Conservation (phyloP, 2,888 invertebrate genomes). For the Phaedon cochleariae region DNA sequence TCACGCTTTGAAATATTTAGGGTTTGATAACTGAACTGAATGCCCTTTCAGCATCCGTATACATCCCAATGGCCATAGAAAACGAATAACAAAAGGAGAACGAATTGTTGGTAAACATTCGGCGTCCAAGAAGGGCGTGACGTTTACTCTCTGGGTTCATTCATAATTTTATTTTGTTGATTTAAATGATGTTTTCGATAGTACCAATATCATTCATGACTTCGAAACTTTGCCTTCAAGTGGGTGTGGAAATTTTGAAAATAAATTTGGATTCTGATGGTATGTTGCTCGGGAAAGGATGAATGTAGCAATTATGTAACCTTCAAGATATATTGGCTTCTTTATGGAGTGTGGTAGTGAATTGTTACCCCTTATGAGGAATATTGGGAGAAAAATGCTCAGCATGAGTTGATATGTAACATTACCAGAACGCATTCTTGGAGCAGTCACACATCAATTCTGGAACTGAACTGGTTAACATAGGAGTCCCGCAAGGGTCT, state of each 20-base stretch:
- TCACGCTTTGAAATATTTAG: conserved; percentile 15
- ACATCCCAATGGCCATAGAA: conserved; percentile 26
- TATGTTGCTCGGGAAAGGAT: too few relatives aligned
- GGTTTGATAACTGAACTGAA: conserved; percentile 20
- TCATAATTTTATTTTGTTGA: conserved; percentile 17
- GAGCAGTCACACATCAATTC: too few relatives aligned
- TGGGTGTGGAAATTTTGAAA: background rate
- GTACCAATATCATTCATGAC: background rate
- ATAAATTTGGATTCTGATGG: too few relatives aligned
- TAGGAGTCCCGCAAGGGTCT: too few relatives aligned
- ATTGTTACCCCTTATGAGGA: too few relatives aligned
- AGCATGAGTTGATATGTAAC: too few relatives aligned
- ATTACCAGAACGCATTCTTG: too few relatives aligned
- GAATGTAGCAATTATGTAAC: too few relatives aligned
- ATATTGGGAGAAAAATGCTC: too few relatives aligned
- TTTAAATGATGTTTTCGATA: background rate
- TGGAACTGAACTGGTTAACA: too few relatives aligned
- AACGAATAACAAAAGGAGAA: conserved; percentile 23
- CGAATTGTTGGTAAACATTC: conserved; percentile 27
- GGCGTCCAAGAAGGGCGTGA: conserved; percentile 20
- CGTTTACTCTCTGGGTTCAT: conserved; percentile 16
- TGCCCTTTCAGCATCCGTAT: conserved; percentile 14
- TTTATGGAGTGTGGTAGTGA: too few relatives aligned
- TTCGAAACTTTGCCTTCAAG: background rate
- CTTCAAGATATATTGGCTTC: too few relatives aligned